Base-by-base conservation (phyloP, 23 tunicate genomes). In the Clavelina lepadiformis region DNA sequence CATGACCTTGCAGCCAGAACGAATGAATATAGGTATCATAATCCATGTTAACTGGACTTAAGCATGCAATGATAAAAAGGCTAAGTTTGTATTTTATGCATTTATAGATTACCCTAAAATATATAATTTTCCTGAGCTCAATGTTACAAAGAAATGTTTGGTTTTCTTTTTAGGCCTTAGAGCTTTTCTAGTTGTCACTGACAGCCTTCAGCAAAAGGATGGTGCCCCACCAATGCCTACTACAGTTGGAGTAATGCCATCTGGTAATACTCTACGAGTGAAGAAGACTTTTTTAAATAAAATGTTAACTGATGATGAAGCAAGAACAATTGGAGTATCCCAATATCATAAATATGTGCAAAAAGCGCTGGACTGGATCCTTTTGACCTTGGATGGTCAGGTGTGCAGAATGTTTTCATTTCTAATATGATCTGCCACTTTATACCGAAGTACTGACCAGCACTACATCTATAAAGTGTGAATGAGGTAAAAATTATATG, bases 191-290 rank as follows among this genome's bases (percentile, higher is more conserved):
- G 93, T 83, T 0, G 69, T 91, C 34, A 83, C 98, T 24, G 91
- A 83, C 72, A 83, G 93, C 46, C 45, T 91, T 21, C 98, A 91
- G 67, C 98, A 91, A 74, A 88, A 88, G 54, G 96, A 88, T 30
- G 96, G 96, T 7, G 88, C 87, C 30, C 96, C 96, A 18, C 96
- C 96, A 3, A 88, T 88, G 96, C 96, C 96, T 0, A 61, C 82
- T 4, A 80, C 96, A 26, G 72, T 88, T 29, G 73, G 74, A 22
- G 81, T 80, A 3, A 73, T 88, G 87, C 96, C 96, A 23, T 88
- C 96, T 13, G 96, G 96, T 7, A 88, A 80, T 46, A 88, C 96
- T 4, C 49, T 88, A 22, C 45, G 96, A 1, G 88, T 80, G 5
- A 88, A 88, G 38, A 88, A 88, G 51, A 81, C 81, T 38, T 88